Base-by-base conservation (phyloP, 2,797 vertebrate species). In the Pogoniulus pusillus region DNA sequence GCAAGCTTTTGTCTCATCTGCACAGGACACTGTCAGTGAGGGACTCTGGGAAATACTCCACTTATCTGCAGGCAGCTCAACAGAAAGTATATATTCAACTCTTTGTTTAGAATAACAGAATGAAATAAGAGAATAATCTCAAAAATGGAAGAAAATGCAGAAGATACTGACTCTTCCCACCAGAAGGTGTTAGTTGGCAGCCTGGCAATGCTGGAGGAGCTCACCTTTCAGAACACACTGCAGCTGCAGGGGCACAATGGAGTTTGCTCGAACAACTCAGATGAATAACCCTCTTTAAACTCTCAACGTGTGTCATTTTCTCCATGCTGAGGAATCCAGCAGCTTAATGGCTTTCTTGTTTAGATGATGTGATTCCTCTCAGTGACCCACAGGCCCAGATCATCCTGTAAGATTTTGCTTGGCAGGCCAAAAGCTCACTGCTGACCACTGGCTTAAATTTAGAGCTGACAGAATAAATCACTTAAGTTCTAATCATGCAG, bases 71-170 rank as follows among this genome's bases (percentile, higher is more conserved):
- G 32, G 17, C 39, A 30, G 10, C 37, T 58, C n/a, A 75, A 17
- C 3, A 1, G 12, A 37, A 75, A 30, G 5, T 10, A 1, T 11
- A 8, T 8, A 39, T 74, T 39, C 19, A 22, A n/a, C 9, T 47
- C 18, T 20, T 49, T 4, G 0, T 7, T 35, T 41, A 13, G 11
- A 59, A 34, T 1, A 2, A 26, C 29, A 3, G 12, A 54, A 20
- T 32, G 18, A 59, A 43, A 45, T 0, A 0, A 6, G 10, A 62
- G 4, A 49, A 32, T 1, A 37, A 12, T 3, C 30, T 8, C 10
- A 32, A 39, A 66, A 66, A 35, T 19, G 9, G 8, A 34, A 47
- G 32, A 35, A 30, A 41, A 57, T 8, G 19, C 15, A 45, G 62
- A 45, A 11, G 9, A 19, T 2, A 22, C 2, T 6, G 58, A 7